Percentiles rank a stretch among this genome's conserved stretches.
These are phyloP conservation scores for Doris montereyensis DNA, from an alignment of 2,888 invertebrate species.

Conservation along the genomic window DNA sequence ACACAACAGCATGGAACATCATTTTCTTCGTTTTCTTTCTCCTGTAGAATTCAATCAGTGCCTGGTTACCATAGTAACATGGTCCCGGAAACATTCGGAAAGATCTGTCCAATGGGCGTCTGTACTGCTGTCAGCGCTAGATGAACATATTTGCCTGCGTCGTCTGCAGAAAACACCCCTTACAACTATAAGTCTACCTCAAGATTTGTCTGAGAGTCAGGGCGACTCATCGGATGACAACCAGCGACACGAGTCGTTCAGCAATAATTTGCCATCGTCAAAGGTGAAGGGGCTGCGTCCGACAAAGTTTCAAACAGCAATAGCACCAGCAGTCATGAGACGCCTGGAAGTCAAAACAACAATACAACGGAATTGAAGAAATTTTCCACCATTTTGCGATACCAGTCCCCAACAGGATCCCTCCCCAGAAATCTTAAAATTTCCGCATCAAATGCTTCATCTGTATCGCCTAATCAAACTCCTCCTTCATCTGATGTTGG, in stretches of 20 bases:
- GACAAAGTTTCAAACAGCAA: conserved; percentile 5
- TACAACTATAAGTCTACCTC: conserved; percentile 43
- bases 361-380: conserved; percentile 44
- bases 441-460: too few relatives aligned
- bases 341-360: background rate
- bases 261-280: conserved; percentile 7
- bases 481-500: too few relatives aligned
- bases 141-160: conserved; percentile 56
- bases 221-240: conserved; percentile 25
- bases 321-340: background rate
- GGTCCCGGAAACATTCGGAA: conserved; percentile 37
- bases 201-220: conserved; percentile 32
- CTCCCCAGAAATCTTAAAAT: too few relatives aligned
- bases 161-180: conserved; percentile 59
- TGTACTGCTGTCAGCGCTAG: conserved; percentile 52
- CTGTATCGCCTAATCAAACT: too few relatives aligned
- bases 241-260: conserved; percentile 13
- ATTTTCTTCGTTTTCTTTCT: conserved; percentile 6
- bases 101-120: conserved; percentile 47
- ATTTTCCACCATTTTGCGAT: conserved; percentile 50
- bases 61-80: conserved; percentile 57
- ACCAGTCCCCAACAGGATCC: too few relatives aligned
- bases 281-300: too few relatives aligned
- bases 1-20: too few relatives aligned
- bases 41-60: conserved; percentile 60